Base-by-base conservation (phyloP, 2,113 vertebrate species). In the Crotophaga sulcirostris region DNA sequence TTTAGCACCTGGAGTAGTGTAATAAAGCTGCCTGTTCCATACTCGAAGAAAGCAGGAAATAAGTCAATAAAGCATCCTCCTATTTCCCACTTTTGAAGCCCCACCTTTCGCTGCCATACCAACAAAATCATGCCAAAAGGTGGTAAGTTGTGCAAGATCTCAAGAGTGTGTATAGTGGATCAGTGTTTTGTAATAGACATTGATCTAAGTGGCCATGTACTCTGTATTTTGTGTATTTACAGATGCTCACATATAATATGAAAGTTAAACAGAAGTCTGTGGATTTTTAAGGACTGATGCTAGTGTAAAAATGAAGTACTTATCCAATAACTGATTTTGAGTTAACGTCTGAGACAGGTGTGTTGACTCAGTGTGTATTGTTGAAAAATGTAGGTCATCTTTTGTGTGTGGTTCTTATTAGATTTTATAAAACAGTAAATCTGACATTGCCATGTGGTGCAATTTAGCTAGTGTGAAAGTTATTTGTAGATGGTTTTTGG, bases 61-160 rank as follows among this genome's bases (percentile, higher is more conserved):
- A n/a, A 49, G 16, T 33, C 20, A 59, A 49, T 33, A 62, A 80
- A 58, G 6, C 58, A 68, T 42, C 8, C 13, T 80, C 3, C 6
- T 72, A 15, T 13, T 80, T 44, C 24, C 23, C 31, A 38, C 11
- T 36, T 73, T 49, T 76, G n/a, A 90, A 72, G 8, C 7, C 13
- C 16, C 68, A 44, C 9, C 21, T 72, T 81, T 73, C 49, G 68
- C 20, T 63, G 42, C n/a, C 38, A 40, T 24, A 11, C 13, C 47
- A 62, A 60, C 7, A 60, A 7, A 55, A 36, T 36, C 3, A 4
- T 2, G 6, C 16, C 26, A 40, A 34, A 33, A 0, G 0, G 42
- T 75, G 58, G 38, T 17, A 49, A 24, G 23, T 24, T 10, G 21
- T 23, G 47, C 47, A 20, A 49, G 23, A 49, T 49, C 54, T 38